Conservation (phyloP, 2,113 vertebrate species). For the Halichoerus grypus region DNA sequence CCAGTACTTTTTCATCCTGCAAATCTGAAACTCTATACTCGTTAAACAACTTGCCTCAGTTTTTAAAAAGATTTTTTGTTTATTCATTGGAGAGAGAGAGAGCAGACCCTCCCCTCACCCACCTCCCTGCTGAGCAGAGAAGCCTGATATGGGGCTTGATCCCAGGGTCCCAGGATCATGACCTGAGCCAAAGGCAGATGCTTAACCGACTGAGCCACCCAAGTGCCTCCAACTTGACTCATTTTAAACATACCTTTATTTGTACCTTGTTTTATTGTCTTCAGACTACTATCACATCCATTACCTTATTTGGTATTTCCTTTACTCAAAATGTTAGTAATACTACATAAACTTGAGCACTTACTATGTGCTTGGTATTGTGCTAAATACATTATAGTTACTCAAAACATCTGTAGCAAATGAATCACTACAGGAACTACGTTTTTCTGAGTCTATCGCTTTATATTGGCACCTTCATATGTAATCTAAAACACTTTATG, state of each 20-base stretch:
- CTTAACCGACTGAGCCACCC: not conserved
- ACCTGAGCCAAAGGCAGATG: not conserved
- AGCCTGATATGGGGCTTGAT: too few species aligned
- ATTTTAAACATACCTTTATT: not conserved
- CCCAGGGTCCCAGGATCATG: too few species aligned
- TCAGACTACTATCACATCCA: not conserved
- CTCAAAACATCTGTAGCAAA: conserved; percentile 19
- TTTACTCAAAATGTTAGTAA: not conserved
- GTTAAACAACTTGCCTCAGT: not conserved
- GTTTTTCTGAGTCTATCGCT: not conserved
- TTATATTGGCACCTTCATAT: not conserved
- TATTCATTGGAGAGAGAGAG: too few species aligned
- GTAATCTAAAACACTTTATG: not conserved
- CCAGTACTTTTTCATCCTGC: not conserved
- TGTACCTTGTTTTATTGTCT: not conserved
- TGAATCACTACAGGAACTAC: not conserved
- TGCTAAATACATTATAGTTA: not conserved
- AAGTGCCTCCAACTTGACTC: not conserved
- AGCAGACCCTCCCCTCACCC: too few species aligned
- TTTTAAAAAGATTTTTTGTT: not conserved
- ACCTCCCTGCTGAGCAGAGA: too few species aligned
- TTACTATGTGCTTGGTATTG: not conserved
- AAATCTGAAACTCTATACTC: not conserved
- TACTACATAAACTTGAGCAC: not conserved
- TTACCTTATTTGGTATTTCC: not conserved